Evolutionary conservation across 2,888 invertebrate species (phyloP), one percentile per base, ranked within the genome.

Genomic region (Crematogaster levior): DNA sequence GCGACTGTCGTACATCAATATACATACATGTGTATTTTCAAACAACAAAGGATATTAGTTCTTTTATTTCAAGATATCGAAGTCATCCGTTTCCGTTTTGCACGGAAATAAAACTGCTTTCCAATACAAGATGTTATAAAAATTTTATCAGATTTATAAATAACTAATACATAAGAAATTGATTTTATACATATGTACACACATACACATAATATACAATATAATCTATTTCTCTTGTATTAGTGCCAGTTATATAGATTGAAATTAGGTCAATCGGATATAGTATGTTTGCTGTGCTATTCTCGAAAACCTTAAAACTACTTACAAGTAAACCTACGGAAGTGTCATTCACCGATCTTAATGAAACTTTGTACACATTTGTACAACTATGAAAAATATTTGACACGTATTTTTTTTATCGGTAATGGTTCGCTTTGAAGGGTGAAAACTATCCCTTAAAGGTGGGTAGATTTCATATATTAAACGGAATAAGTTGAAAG

Each of bases 21-120:
- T 56, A 70, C 15, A 56, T 40, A 15, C 5, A 63, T 37, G 6
- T 70, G 24, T 37, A 70, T 56, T 56, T 70, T 70, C 7, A 3
- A 70, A 70, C 21, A 51, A 51, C 37, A 58, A 34, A 56, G 24
- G 24, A 70, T 24, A 70, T 53, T 15, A 12, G 1, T 58, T 56
- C 18, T 21, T 68, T 56, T 58, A 58, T 56, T 70, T 70, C 24
- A 24, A 58, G 24, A 24, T 51, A 51, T 70, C 3, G 7, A 58
- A 24, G 18, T 56, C 24, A 56, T 70, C 12, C 21, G 21, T 15
- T 72, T 70, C 24, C 15, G 43, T 5, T 72, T 60, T 9, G 27
- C 12, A 5, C 3, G 46, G 10, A 73, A 63, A 43, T 73, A 30
- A 27, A 30, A 43, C 12, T 18, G 15, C 6, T 43, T 30, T 21